phyloP scores from a whole-genome alignment of 64 coral and sea anemone genomes.

The Acropora tenuis region DNA sequence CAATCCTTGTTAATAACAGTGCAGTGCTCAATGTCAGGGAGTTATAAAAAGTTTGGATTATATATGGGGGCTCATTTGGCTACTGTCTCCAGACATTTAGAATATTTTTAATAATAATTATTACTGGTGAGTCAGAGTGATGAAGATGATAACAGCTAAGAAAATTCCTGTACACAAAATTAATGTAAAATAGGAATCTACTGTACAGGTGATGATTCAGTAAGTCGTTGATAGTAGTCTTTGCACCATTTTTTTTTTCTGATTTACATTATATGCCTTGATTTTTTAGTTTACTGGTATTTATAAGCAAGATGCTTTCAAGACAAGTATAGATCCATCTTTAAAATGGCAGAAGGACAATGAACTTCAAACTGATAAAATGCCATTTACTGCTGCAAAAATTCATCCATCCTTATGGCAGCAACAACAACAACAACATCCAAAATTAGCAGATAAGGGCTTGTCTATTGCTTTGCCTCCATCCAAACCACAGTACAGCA shows the following conservation, averaged over 20 bases:
- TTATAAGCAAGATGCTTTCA: not conserved
- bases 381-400: constrained; percentile 6
- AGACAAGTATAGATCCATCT: not conserved
- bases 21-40: no score
- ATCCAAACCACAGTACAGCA: not conserved
- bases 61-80: no score
- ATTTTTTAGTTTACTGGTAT: not conserved
- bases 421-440: constrained; percentile 29
- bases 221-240: no score
- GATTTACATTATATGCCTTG: not conserved
- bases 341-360: not conserved
- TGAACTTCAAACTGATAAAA: constrained; percentile 18
- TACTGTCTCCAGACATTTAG: no score
- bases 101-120: no score
- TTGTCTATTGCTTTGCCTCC: not conserved
- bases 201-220: no score
- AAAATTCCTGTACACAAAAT: no score
- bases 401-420: constrained; percentile 1
- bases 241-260: not conserved
- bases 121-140: no score
- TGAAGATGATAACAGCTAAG: no score
- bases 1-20: no score
- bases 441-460: constrained; percentile 11
- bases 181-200: no score
- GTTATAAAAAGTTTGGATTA: no score